These are phyloP conservation scores for Hycleus phaleratus DNA, from an alignment of 1,140 invertebrate genomes.

Conservation along the genomic window DNA sequence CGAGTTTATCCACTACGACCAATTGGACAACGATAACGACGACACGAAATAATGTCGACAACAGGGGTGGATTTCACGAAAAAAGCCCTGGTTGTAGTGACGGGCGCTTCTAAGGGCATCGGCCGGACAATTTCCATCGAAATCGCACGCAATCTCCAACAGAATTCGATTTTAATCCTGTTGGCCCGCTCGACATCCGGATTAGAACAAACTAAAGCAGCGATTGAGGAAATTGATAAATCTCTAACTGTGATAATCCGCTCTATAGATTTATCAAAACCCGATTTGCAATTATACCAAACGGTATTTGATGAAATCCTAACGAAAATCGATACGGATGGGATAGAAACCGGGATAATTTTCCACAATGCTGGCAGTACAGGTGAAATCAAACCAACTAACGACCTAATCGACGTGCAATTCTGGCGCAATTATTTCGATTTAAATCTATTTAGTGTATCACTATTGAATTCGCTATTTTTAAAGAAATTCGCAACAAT, in stretches of 20 bases:
- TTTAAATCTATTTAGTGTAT: constrained; percentile 72
- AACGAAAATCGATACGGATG: constrained; percentile 32
- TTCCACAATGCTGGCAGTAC: constrained; percentile 87
- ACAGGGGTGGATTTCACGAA: constrained; percentile 36
- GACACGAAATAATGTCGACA: constrained; percentile 1
- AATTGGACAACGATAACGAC: constrained; percentile 26
- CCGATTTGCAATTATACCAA: constrained; percentile 43
- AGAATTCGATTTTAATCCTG: constrained; percentile 60
- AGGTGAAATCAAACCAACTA: constrained; percentile 62
- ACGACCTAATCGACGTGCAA: constrained; percentile 51
- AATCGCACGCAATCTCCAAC: constrained; percentile 45
- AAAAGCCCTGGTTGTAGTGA: constrained; percentile 56
- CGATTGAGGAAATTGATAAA: constrained; percentile 46
- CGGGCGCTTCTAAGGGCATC: constrained; percentile 84
- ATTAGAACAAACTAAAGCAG: constrained; percentile 54
- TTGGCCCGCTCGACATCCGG: constrained; percentile 62
- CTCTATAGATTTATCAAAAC: constrained; percentile 51
- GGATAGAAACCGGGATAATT: constrained; percentile 60
- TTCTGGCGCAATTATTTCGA: constrained; percentile 62
- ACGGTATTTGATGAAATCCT: constrained; percentile 44
- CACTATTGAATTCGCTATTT: constrained; percentile 71
- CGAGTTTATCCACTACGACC: constrained; percentile 44
- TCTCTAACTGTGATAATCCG: constrained; percentile 45
- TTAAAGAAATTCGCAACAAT: constrained; percentile 48
- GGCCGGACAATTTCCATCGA: constrained; percentile 68